Conservation (phyloP, 2,797 vertebrate species). For the Apodemus agrarius region DNA sequence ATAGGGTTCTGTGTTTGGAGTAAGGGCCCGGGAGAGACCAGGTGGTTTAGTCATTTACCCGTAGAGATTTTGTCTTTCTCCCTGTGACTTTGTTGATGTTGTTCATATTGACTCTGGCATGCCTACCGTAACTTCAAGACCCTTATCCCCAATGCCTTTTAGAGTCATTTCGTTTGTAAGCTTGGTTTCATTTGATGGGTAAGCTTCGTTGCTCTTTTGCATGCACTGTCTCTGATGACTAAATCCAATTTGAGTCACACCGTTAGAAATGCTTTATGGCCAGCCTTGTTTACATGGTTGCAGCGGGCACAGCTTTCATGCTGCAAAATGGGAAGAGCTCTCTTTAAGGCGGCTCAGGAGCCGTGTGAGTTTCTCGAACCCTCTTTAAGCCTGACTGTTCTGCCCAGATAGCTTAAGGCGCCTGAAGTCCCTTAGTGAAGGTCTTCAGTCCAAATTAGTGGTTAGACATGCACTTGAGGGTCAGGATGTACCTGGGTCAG, state of each 20-base stretch:
- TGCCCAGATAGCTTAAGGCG: neutral
- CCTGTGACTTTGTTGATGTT: neutral
- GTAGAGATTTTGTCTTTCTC: constrained; percentile 15
- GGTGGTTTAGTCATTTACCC: constrained; percentile 1
- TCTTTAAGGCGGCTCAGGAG: neutral
- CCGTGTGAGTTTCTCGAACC: neutral
- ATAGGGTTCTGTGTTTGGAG: neutral
- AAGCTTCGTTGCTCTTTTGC: constrained; percentile 1
- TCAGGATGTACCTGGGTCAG: neutral
- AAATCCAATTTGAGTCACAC: neutral
- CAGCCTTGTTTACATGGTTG: constrained; percentile 3
- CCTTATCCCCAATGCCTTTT: neutral
- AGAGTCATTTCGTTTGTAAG: constrained; percentile 1
- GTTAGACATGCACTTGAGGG: neutral
- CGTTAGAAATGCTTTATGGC: neutral
- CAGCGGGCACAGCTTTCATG: neutral
- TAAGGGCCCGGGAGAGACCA: neutral
- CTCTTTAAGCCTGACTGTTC: neutral
- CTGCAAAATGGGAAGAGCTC: neutral
- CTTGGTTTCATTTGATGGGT: neutral
- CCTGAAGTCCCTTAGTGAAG: neutral
- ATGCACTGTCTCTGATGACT: neutral
- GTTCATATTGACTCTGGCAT: neutral
- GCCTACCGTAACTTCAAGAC: constrained; percentile 13
- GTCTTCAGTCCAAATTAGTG: neutral